Evolutionary conservation across 2,888 invertebrate genomes (phyloP).

Genomic region (Tillus elongatus): DNA sequence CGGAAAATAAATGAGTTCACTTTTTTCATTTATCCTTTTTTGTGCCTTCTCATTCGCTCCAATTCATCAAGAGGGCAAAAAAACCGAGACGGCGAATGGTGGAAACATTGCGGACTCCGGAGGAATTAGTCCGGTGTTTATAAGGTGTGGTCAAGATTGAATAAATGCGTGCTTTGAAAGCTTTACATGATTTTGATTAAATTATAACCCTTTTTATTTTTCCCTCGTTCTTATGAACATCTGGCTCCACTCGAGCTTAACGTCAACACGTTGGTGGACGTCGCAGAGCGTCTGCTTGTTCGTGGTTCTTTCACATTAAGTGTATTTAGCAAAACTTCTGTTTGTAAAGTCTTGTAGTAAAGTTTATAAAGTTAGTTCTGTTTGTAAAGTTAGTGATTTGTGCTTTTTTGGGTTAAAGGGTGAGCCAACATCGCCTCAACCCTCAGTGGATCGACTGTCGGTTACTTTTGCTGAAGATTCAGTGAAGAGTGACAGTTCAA

Average conservation of each 20-base stretch:
- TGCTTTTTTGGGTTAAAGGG: no score
- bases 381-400: no score
- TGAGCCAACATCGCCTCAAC: conserved; percentile 57
- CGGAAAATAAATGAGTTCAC: conserved; percentile 19
- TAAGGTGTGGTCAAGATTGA: conserved; percentile 36
- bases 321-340: no score
- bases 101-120: conserved; percentile 4
- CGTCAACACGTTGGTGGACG: no score
- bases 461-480: conserved; percentile 61
- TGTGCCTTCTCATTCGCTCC: conserved; percentile 9
- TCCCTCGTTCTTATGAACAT: no score
- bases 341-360: no score
- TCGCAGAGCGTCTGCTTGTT: no score
- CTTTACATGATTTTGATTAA: conserved; percentile 39
- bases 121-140: conserved; percentile 24
- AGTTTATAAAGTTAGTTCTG: no score
- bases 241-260: no score
- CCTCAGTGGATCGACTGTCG: conserved; percentile 60
- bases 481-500: conserved; percentile 27
- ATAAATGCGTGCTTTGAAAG: conserved; percentile 39
- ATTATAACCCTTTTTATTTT: conserved; percentile 36
- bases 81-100: no score
- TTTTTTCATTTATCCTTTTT: conserved; percentile 10
- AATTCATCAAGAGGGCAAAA: conserved; percentile 4
- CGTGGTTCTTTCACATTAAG: no score